Conservation (phyloP, 2,113 vertebrate species). For the Limanda limanda region DNA sequence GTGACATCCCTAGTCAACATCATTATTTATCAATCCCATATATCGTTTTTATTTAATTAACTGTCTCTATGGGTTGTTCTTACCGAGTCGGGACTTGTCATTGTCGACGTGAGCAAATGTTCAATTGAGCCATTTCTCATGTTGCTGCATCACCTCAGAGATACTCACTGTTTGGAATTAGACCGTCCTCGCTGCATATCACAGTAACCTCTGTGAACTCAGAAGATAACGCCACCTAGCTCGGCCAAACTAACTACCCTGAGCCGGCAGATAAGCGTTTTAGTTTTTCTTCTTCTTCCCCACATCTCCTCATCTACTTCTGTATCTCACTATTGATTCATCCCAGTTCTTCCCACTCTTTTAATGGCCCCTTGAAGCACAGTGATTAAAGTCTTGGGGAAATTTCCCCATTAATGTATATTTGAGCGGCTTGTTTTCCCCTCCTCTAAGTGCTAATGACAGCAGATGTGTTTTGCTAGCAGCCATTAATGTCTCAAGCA, state of each 20-base stretch:
- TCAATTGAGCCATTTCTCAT: conserved; percentile 4
- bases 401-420: conserved; percentile 56
- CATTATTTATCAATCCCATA: too few species aligned
- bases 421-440: conserved; percentile 58
- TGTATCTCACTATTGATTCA: conserved; percentile 56
- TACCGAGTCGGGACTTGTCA: too few species aligned
- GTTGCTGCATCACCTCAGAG: conserved; percentile 22
- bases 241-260: conserved; percentile 11
- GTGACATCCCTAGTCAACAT: too few species aligned
- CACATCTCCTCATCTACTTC: conserved; percentile 20
- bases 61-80: too few species aligned
- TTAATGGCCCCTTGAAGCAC: conserved; percentile 50
- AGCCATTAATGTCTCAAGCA: conserved; percentile 69
- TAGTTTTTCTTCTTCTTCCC: not conserved
- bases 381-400: conserved; percentile 54
- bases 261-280: not conserved
- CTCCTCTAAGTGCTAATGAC: conserved; percentile 54
- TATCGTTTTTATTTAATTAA: too few species aligned
- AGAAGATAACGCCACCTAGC: conserved; percentile 34
- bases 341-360: conserved; percentile 31
- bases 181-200: conserved; percentile 19
- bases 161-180: conserved; percentile 31
- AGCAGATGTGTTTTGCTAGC: conserved; percentile 65
- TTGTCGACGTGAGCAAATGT: not conserved
- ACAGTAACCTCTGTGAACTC: conserved; percentile 44